Base-by-base conservation (phyloP, 1,140 invertebrate species). In the Camponotus vicinus region DNA sequence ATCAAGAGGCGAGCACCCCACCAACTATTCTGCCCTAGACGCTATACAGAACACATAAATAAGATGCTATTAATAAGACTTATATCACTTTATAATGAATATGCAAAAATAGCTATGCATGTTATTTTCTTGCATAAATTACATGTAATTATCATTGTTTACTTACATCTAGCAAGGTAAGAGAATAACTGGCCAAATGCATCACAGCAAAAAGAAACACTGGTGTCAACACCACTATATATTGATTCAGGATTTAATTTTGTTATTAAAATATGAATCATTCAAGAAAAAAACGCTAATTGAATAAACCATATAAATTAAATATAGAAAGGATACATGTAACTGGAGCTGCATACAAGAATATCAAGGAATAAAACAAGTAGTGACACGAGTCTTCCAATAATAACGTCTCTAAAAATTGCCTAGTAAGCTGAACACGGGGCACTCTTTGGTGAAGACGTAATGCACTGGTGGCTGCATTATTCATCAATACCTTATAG, bases 301-400 rank as follows among this genome's bases (percentile, higher is more conserved):
- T 86, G 71, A 55, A 79, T 15, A 63, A 67, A 32, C 6, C 69
- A 75, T 15, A 37, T 83, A 66, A 52, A 73, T 82, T 37, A 87
- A 77, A 63, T 75, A 55, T 27, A 0, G 75, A 86, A 97, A 97
- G 97, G 97, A 98, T 98, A 98, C 98, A 96, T 89, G 98, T 97
- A 69, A 99, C 97, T 40, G 99, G 98, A 75, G 97, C 96, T 52
- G 97, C 97, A 94, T 98, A 98, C 87, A 99, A 96, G 94, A 99
- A 99, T 91, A 99, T 98, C 67, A 99, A 94, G 13, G 98, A 98
- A 95, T 98, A 99, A 94, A 99, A 97, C 75, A 99, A 96, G 94
- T 99, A 99, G 94, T 99, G 99, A 89, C 98, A 98, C 82, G 98
- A 99, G 95, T 99, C 99, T 95, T 99, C 99, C 61, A 97, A 91